Percentiles rank a stretch among this genome's conserved stretches.
Evolutionary conservation across 2,888 invertebrate genomes (phyloP).

Genomic region (Rhabditoides inermis): DNA sequence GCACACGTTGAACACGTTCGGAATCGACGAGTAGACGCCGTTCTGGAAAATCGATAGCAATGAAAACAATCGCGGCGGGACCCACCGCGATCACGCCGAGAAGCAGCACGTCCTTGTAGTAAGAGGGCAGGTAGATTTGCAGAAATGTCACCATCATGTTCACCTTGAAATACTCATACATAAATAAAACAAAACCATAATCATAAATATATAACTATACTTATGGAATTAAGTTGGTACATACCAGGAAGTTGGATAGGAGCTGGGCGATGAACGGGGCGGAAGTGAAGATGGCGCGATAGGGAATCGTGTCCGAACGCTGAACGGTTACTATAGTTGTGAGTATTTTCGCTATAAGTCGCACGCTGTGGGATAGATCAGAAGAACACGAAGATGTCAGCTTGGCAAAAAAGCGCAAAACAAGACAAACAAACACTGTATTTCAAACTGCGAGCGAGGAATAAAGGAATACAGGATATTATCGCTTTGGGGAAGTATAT

Average conservation of each 20-base stretch:
- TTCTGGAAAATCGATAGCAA: slow-evolving; percentile 19
- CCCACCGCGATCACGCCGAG: slow-evolving; percentile 25
- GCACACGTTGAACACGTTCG: slow-evolving; percentile 30
- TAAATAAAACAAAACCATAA: no score
- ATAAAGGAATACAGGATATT: background rate
- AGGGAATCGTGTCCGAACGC: slow-evolving; percentile 19
- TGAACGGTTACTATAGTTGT: no score
- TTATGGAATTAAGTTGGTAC: background rate
- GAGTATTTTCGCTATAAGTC: no score
- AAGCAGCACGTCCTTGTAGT: slow-evolving; percentile 36
- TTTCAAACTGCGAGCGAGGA: no score
- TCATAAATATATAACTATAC: background rate
- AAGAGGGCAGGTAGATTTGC: slow-evolving; percentile 37
- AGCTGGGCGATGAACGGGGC: slow-evolving; percentile 24
- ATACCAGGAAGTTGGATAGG: slow-evolving; percentile 17
- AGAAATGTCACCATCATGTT: slow-evolving; percentile 32
- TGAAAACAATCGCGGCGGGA: background rate
- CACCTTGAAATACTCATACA: no score
- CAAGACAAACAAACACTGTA: no score
- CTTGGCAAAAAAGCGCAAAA: no score
- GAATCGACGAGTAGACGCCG: slow-evolving; percentile 35
- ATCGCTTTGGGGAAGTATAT: background rate
- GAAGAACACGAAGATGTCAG: no score
- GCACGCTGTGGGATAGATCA: no score
- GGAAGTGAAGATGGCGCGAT: slow-evolving; percentile 19